Evolutionary conservation across 2,797 vertebrate species (phyloP), one percentile per base, ranked within the genome.

Genomic region (Sternarchorhynchus goeldii): DNA sequence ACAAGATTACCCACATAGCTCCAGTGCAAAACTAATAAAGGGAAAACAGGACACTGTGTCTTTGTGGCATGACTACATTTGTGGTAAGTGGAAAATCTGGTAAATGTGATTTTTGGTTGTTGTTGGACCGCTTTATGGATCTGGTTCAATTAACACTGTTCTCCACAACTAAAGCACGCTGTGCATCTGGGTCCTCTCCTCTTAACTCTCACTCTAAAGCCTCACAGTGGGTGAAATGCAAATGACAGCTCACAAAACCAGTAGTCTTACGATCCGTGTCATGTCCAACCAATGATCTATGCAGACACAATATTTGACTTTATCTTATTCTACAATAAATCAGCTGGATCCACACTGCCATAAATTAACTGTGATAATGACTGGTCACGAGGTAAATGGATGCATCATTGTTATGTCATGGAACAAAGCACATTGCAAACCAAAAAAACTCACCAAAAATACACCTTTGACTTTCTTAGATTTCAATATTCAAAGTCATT

Each of bases 401-500:
- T 57, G 31, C 39, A 20, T 71, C 31, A 36, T 16, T 25, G 18
- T 71, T 58, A 20, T 57, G 69, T 36, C 2, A 8, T 50, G 21
- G 14, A 55, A 69, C 21, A 69, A 68, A 50, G 25, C 18, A 20
- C 7, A 58, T 20, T 55, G 4, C 55, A 34, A 5, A 70, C 18
- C 2, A 53, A 57, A 69, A 25, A 12, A 71, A 34, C 31, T 34
- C 21, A 57, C 50, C 32, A 8, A 36, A 71, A 71, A 71, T 7
- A 57, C 31, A 71, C 55, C 58, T 57, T 5, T 71, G 69, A 71
- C 69, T 71, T 71, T 57, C 32, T 65, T 41, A n/a, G 36, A 55
- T 76, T 50, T 67, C 10, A 74, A 67, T 65, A 50, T 36, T 71
- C 29, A 31, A 78, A 71, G 66, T 32, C 76, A 59, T 25, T 29